phyloP scores from a whole-genome alignment of 1,140 invertebrate species.

The Heterodera carotae region DNA sequence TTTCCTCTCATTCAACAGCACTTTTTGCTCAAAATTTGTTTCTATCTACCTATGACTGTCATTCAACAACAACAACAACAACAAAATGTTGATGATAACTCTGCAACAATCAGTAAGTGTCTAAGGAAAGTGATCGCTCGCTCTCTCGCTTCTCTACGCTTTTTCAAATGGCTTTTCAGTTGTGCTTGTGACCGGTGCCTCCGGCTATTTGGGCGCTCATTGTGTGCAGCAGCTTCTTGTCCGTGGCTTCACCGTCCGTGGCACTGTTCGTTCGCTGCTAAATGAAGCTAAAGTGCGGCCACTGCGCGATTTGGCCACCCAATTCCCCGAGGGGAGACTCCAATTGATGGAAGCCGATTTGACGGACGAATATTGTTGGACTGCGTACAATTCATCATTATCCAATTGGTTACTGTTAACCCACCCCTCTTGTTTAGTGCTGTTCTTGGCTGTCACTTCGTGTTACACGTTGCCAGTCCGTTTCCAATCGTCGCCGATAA shows the following conservation, averaged over 20 bases:
- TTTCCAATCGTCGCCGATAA: slow-evolving; percentile 68
- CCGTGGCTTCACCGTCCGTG: slow-evolving; percentile 69
- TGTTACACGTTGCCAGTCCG: slow-evolving; percentile 71
- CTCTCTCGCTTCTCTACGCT: not conserved
- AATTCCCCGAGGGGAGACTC: slow-evolving; percentile 67
- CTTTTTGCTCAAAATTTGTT: too few species aligned
- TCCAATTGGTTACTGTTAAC: too few species aligned
- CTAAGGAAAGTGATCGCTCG: too few species aligned
- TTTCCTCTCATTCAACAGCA: too few species aligned
- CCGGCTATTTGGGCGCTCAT: slow-evolving; percentile 71
- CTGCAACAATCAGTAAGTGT: too few species aligned
- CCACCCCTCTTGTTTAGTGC: slow-evolving; percentile 65
- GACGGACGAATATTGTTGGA: slow-evolving; percentile 65
- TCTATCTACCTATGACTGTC: too few species aligned
- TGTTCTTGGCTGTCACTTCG: slow-evolving; percentile 69
- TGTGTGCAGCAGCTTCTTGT: slow-evolving; percentile 70
- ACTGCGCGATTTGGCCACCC: slow-evolving; percentile 61
- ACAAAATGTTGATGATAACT: too few species aligned
- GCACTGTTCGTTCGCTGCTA: slow-evolving; percentile 69
- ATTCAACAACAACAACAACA: too few species aligned
- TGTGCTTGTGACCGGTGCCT: slow-evolving; percentile 71
- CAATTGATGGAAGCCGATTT: slow-evolving; percentile 69
- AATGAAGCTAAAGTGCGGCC: slow-evolving; percentile 68
- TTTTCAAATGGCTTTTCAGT: slow-evolving; percentile 55
- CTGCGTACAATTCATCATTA: slow-evolving; percentile 56